Evolutionary conservation across 2,888 invertebrate genomes (phyloP).

Genomic region (Lomographa bimaculata): DNA sequence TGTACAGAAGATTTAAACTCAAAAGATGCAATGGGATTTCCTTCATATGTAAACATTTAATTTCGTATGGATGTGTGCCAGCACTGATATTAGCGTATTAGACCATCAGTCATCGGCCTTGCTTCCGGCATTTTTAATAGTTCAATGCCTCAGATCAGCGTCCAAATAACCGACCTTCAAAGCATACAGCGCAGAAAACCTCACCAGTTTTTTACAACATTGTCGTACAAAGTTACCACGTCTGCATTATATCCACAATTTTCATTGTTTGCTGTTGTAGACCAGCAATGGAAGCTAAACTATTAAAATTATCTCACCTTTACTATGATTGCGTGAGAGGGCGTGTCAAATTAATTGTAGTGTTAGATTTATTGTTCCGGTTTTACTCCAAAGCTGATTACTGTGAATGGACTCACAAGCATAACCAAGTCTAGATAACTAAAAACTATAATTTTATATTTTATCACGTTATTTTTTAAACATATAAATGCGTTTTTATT

Average conservation of each 20-base stretch:
- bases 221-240: no score
- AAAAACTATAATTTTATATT: not conserved
- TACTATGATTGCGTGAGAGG: constrained; percentile 5
- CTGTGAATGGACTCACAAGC: constrained; percentile 15
- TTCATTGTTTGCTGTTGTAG: no score
- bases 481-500: no score
- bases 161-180: constrained; percentile 61
- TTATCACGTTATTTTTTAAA: not conserved
- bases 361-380: constrained; percentile 27
- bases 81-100: constrained; percentile 50
- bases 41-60: no score
- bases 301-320: not conserved
- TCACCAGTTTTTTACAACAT: no score
- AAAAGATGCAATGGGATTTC: no score
- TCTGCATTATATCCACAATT: no score
- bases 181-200: constrained; percentile 47
- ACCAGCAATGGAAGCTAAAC: constrained; percentile 26
- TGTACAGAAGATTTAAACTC: no score
- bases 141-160: constrained; percentile 65
- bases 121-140: constrained; percentile 72
- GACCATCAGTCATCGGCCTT: constrained; percentile 71
- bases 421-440: constrained; percentile 16
- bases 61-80: constrained; percentile 32
- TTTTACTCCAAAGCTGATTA: constrained; percentile 17
- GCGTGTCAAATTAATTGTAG: constrained; percentile 20